Percentiles rank a stretch among this genome's conserved stretches.
phyloP scores from a whole-genome alignment of 2,797 vertebrate species.

The Spea hammondii region DNA sequence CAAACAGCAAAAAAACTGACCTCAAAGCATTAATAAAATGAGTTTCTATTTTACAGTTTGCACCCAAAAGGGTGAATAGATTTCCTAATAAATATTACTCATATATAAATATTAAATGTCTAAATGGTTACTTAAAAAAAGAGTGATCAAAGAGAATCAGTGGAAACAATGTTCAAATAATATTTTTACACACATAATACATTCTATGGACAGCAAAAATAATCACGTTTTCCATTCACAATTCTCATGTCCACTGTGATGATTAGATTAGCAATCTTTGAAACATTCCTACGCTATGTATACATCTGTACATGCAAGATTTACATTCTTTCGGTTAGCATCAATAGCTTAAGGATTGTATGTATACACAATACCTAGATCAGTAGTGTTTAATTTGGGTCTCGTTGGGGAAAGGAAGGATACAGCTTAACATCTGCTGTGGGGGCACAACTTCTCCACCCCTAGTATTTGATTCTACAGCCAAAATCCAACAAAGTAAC shows the following conservation, averaged over 20 bases:
- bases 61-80: slow-evolving; percentile 77
- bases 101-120: slow-evolving; percentile 71
- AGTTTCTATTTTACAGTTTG: slow-evolving; percentile 76
- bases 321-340: background rate
- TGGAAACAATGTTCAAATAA: slow-evolving; percentile 1
- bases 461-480: background rate
- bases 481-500: background rate
- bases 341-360: background rate
- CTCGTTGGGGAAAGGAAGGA: background rate
- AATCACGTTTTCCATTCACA: background rate
- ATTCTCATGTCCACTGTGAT: background rate
- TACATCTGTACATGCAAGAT: background rate
- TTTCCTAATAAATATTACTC: slow-evolving; percentile 87
- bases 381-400: background rate
- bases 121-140: slow-evolving; percentile 57
- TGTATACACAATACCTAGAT: background rate
- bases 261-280: background rate
- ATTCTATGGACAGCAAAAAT: too few relatives aligned
- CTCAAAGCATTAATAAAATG: slow-evolving; percentile 82
- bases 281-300: background rate
- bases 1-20: slow-evolving; percentile 69
- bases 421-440: background rate
- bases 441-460: background rate
- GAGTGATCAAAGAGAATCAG: slow-evolving; percentile 9
- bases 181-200: background rate